Percentiles rank a stretch among this genome's conserved stretches.
Evolutionary conservation across 2,113 vertebrate genomes (phyloP).

Genomic region (Periophthalmodon schlosseri): DNA sequence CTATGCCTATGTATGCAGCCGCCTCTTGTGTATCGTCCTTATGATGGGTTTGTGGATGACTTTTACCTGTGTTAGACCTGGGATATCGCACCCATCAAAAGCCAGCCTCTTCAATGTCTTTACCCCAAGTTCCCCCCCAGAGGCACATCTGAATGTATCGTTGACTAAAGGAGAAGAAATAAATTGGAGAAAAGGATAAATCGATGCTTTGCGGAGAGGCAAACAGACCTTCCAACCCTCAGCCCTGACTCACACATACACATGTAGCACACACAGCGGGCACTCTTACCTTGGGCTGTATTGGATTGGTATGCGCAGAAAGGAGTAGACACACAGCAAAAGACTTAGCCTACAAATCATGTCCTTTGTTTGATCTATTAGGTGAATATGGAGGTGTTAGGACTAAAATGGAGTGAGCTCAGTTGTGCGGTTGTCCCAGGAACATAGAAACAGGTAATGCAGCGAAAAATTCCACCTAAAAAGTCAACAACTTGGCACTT

Average conservation of each 20-base stretch:
- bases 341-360: conserved; percentile 80
- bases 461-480: conserved; percentile 28
- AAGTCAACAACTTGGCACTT: too few relatives aligned
- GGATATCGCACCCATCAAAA: conserved; percentile 31
- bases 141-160: conserved; percentile 76
- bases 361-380: conserved; percentile 79
- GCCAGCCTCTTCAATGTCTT: conserved; percentile 53
- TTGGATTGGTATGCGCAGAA: conserved; percentile 76
- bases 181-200: conserved; percentile 82
- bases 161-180: conserved; percentile 74
- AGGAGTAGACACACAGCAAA: conserved; percentile 71
- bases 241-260: conserved; percentile 26
- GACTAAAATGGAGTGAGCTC: conserved; percentile 6
- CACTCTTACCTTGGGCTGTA: conserved; percentile 72
- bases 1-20: neutral
- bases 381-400: conserved; percentile 29
- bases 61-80: conserved; percentile 30
- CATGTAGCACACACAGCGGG: conserved; percentile 33
- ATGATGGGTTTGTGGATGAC: neutral
- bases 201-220: conserved; percentile 77
- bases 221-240: conserved; percentile 76
- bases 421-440: conserved; percentile 41
- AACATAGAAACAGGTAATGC: conserved; percentile 36
- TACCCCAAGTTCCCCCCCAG: conserved; percentile 72
- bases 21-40: neutral